Conservation (phyloP, 2,113 vertebrate species). For the Nerophis ophidion region DNA sequence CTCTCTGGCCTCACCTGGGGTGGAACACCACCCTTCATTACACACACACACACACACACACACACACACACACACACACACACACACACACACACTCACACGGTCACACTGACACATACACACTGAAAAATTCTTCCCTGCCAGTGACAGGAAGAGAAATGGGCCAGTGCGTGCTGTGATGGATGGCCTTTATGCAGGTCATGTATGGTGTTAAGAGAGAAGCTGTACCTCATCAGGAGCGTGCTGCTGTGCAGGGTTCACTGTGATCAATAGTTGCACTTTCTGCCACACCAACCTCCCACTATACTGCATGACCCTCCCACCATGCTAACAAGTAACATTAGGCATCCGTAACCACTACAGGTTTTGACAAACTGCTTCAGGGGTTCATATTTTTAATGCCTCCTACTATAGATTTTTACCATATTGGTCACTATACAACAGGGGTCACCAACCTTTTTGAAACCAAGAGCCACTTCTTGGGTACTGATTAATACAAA, state of each 20-base stretch:
- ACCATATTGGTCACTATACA: constrained; percentile 5
- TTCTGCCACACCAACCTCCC: constrained; percentile 20
- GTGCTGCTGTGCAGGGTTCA: constrained; percentile 39
- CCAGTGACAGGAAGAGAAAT: constrained; percentile 61
- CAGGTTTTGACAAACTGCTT: constrained; percentile 31
- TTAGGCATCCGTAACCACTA: constrained; percentile 53
- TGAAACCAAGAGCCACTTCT: too few species aligned
- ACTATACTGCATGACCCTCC: constrained; percentile 31
- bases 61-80: constrained; percentile 38
- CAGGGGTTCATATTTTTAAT: constrained; percentile 39
- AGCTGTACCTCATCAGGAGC: constrained; percentile 56
- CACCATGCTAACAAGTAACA: constrained; percentile 53
- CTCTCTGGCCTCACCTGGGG: constrained; percentile 60
- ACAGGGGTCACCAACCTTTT: too few species aligned
- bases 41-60: constrained; percentile 37
- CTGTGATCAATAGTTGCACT: constrained; percentile 61
- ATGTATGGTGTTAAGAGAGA: constrained; percentile 68
- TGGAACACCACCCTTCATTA: constrained; percentile 59
- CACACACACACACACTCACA: constrained; percentile 27
- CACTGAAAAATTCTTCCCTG: constrained; percentile 45
- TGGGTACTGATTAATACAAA: too few species aligned
- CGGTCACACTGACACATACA: constrained; percentile 30
- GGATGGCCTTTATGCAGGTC: constrained; percentile 67
- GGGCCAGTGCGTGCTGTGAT: constrained; percentile 58
- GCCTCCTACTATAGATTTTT: constrained; percentile 50